phyloP scores from a whole-genome alignment of 2,888 invertebrate genomes.

The Nephrotoma guestfalica region DNA sequence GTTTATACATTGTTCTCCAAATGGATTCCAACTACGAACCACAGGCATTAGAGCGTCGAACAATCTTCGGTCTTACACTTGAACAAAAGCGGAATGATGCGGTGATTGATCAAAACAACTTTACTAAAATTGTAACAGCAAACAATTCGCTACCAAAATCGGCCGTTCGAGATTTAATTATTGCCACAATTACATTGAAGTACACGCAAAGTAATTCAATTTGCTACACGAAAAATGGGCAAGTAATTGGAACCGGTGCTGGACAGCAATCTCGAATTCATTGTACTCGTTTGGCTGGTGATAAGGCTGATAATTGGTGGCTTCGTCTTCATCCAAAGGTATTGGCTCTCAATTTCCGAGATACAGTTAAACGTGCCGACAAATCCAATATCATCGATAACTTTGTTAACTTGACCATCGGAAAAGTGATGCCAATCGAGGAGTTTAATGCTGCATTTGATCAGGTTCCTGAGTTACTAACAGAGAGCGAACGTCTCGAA shows the following conservation, averaged over 20 bases:
- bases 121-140: slow-evolving; percentile 65
- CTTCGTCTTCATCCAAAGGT: slow-evolving; percentile 83
- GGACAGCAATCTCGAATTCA: slow-evolving; percentile 98
- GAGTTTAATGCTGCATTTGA: slow-evolving; percentile 53
- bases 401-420: slow-evolving; percentile 83
- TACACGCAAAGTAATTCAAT: slow-evolving; percentile 99
- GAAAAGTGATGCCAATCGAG: slow-evolving; percentile 65
- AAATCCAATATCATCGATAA: slow-evolving; percentile 93
- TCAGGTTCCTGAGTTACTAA: slow-evolving; percentile 53
- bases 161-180: slow-evolving; percentile 79
- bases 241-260: slow-evolving; percentile 94
- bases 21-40: slow-evolving; percentile 83
- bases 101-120: slow-evolving; percentile 58
- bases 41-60: slow-evolving; percentile 61
- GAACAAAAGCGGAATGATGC: slow-evolving; percentile 86
- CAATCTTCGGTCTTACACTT: slow-evolving; percentile 69
- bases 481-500: slow-evolving; percentile 45
- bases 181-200: slow-evolving; percentile 92
- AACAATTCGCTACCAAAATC: slow-evolving; percentile 50
- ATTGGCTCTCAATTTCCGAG: slow-evolving; percentile 65
- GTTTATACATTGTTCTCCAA: slow-evolving; percentile 78
- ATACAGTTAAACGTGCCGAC: slow-evolving; percentile 76
- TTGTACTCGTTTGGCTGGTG: slow-evolving; percentile 92
- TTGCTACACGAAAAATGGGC: slow-evolving; percentile 74
- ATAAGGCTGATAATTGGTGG: slow-evolving; percentile 98